Conservation (phyloP, 2,888 invertebrate genomes). For the Tipula confusa region DNA sequence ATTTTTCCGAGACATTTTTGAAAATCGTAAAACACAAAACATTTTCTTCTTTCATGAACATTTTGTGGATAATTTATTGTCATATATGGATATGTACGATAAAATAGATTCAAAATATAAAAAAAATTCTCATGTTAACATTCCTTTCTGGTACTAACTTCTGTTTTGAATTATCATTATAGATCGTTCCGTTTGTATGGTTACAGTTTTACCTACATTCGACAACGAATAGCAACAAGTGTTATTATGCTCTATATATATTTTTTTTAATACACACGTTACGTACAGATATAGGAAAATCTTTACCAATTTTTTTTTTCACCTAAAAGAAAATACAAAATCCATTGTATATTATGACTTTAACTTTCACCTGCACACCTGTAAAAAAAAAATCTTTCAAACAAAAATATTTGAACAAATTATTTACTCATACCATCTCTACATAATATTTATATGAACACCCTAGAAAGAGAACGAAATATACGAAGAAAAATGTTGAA, state of each 20-base stretch:
- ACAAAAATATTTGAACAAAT: background rate
- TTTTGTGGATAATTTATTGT: constrained; percentile 4
- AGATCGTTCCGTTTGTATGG: background rate
- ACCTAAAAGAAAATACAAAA: background rate
- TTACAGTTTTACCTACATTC: background rate
- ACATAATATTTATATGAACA: background rate
- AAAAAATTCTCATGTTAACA: background rate
- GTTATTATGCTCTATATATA: background rate
- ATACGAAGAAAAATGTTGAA: background rate
- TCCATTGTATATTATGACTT: background rate
- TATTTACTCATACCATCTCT: background rate
- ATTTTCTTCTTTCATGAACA: background rate
- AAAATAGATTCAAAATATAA: background rate
- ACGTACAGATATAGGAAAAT: background rate
- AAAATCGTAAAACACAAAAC: background rate
- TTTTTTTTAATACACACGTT: background rate
- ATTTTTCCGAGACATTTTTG: background rate
- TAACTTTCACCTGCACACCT: background rate
- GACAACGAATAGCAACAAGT: background rate
- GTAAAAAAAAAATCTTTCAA: background rate
- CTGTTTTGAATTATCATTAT: background rate
- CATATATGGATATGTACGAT: background rate
- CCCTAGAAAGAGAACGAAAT: background rate
- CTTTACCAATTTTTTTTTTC: background rate
- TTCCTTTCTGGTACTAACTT: background rate